phyloP scores from a whole-genome alignment of 1,140 invertebrate genomes.

The Neodiprion fabricii region DNA sequence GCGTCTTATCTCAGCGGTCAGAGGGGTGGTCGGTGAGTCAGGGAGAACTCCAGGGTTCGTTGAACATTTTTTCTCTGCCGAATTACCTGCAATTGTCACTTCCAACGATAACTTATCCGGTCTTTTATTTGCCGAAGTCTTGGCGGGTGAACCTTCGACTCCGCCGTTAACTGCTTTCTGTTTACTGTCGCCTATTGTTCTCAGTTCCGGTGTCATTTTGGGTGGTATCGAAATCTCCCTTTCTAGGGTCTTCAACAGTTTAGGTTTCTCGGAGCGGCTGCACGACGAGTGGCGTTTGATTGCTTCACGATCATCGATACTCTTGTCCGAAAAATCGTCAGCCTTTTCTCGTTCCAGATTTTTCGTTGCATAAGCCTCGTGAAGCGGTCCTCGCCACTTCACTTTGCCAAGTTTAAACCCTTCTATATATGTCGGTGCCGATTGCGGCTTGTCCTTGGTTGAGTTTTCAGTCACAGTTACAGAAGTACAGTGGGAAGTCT shows the following conservation, averaged over 20 bases:
- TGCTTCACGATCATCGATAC: not conserved
- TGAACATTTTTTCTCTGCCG: not conserved
- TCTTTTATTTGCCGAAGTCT: not conserved
- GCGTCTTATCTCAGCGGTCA: conserved; percentile 24
- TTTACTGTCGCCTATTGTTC: not conserved
- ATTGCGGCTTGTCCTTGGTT: not conserved
- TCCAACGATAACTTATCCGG: not conserved
- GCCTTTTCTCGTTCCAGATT: not conserved
- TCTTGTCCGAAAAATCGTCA: not conserved
- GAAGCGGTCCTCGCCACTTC: conserved; percentile 10
- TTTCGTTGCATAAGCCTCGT: not conserved
- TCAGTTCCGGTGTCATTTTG: not conserved
- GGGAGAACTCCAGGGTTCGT: not conserved
- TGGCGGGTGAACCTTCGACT: conserved; percentile 18
- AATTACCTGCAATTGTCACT: not conserved
- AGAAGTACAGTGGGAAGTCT: not conserved
- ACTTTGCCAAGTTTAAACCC: conserved; percentile 4
- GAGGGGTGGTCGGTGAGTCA: conserved; percentile 9
- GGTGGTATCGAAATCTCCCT: not conserved
- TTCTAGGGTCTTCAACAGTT: not conserved
- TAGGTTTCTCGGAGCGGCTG: not conserved
- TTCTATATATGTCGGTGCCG: not conserved
- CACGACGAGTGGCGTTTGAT: not conserved
- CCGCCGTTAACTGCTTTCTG: conserved; percentile 11
- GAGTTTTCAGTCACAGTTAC: not conserved